Conservation (phyloP, 2,113 vertebrate species). For the Siniperca chuatsi region DNA sequence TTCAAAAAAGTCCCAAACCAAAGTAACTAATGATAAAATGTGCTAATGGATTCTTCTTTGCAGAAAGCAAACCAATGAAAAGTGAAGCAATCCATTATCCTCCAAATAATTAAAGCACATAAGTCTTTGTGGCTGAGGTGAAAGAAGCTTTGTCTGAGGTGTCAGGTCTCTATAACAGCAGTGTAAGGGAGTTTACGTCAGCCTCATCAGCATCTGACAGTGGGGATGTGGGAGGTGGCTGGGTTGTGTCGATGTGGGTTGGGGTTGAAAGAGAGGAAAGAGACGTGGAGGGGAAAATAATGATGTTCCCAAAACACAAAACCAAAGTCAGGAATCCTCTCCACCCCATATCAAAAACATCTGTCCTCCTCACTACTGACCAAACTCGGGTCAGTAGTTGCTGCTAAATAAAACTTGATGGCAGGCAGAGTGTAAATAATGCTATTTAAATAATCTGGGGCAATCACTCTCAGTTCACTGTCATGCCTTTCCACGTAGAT, state of each 20-base stretch:
- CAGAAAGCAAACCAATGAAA: not conserved
- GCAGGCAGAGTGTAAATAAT: not conserved
- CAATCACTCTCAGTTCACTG: not conserved
- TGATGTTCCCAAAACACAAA: not conserved
- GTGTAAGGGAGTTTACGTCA: conserved; percentile 26
- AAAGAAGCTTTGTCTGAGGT: conserved; percentile 17
- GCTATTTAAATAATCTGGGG: not conserved
- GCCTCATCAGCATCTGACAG: conserved; percentile 41
- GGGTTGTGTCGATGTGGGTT: not conserved
- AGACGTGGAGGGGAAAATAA: not conserved
- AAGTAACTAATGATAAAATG: not conserved
- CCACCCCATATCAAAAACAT: not conserved
- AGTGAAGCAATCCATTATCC: not conserved
- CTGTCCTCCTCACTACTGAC: too few relatives aligned
- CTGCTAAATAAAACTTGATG: not conserved
- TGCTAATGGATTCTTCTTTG: not conserved
- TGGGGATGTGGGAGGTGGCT: conserved; percentile 28
- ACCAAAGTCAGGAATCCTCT: not conserved
- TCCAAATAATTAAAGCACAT: not conserved
- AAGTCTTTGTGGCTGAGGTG: not conserved
- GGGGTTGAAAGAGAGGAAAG: not conserved
- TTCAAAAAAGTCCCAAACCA: not conserved
- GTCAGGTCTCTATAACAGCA: conserved; percentile 30
- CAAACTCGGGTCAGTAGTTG: not conserved
- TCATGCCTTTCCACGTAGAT: too few relatives aligned